Base-by-base conservation (phyloP, 2,888 invertebrate species). In the Odontocolon sp. region DNA sequence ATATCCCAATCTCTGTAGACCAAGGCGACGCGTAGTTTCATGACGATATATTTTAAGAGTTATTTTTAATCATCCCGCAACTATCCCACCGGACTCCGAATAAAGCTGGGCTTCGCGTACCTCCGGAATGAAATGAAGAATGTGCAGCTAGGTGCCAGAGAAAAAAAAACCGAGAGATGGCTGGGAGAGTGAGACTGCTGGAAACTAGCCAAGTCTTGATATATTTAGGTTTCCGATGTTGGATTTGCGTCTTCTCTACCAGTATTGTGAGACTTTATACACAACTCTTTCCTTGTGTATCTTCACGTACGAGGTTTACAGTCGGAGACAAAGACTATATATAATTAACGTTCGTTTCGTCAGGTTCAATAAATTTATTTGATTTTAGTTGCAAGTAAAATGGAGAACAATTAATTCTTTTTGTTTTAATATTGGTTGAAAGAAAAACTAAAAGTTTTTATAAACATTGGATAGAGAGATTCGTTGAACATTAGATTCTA, bases 121-220 rank as follows among this genome's bases (percentile, higher is more conserved):
- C 50, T 31, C 69, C 38, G 36, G 72, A 76, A 73, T 66, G 36
- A 64, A 71, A 73, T 57, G 42, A 73, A 75, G 75, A 78, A 78
- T 80, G 70, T 66, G 63, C 47, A 40, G 45, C 40, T 28, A 38
- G 66, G 57, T 66, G 66, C 66, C 47, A 52, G 57, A 59, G 40
- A 40, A 21, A 54, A 18, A 59, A 59, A 66, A 66, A n/a, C n/a
- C 45, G 47, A 45, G 66, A 73, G 61, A 74, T 68, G 47, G 64
- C 52, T 31, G 59, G 56, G 67, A 70, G 73, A 71, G 79, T 64
- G 78, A 72, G 77, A 68, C 56, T 47, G 59, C 66, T 82, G 82
- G 82, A 80, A 11, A n/a, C 3, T 54, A 14, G 78, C 84, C 84
- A 80, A 80, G 38, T 79, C 69, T 59, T 64, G 75, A 78, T 83